Evolutionary conservation across 2,113 vertebrate species (phyloP), one percentile per base, ranked within the genome.

Genomic region (Calcarius ornatus): DNA sequence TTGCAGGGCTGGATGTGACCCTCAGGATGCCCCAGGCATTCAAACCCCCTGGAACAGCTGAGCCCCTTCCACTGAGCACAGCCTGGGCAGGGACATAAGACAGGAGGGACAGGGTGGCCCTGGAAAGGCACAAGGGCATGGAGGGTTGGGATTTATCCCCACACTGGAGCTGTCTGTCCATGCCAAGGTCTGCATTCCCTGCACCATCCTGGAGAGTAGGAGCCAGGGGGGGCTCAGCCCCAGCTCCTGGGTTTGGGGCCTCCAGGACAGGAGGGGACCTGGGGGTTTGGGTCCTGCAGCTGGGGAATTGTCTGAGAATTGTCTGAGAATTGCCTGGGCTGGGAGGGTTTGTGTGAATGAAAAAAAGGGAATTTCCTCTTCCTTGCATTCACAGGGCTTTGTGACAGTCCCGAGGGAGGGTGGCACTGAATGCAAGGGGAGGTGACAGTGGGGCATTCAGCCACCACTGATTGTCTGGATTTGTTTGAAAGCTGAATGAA

Each of bases 161-260:
- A 11, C 20, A 15, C 7, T 11, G 12, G 5, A 7, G 54, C 42
- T 4, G 16, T 6, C 31, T 2, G 14, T 18, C 54, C 43, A 0
- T 5, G 3, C 12, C 47, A 16, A 30, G 35, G 35, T 14, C 57
- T 12, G 40, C 53, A n/a, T 13, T 71, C 38, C 38, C 27, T 51
- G 69, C 23, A 21, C 23, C 30, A 7, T 22, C 21, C 47, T 20
- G 37, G 6, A 35, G 22, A 37, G 47, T 10, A 22, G 24, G 27
- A 82, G 56, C 24, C 47, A 2, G 19, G 5, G 35, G 28, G 11
- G 63, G 24, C 63, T 76, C 23, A 23, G 61, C 37, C 27, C 30
- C 4, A 4, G 45, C 12, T 13, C 27, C 18, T 11, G 11, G 4
- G 3, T n/a, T 9, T 15, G 43, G 35, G 21, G 57, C 15, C 73